Conservation (phyloP, 2,888 invertebrate species). For the Psylliodes chrysocephalus region DNA sequence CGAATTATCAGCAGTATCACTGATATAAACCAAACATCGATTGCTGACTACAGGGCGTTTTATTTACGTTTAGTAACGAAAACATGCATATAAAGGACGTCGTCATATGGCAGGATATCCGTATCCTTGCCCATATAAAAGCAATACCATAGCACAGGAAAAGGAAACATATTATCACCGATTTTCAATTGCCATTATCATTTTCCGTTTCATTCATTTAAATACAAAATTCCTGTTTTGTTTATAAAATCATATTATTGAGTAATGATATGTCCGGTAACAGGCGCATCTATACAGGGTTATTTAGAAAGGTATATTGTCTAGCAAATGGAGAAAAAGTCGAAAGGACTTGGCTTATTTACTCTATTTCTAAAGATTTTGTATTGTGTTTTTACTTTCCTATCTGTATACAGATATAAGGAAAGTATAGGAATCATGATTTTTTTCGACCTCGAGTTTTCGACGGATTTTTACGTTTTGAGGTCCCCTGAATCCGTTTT, state of each 20-base stretch:
- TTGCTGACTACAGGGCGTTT: slow-evolving; percentile 1
- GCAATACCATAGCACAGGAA: slow-evolving; percentile 57
- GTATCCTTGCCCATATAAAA: slow-evolving; percentile 62
- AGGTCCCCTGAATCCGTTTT: no score
- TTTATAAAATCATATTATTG: slow-evolving; percentile 36
- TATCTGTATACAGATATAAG: no score
- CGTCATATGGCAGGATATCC: slow-evolving; percentile 60
- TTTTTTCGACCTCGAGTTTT: no score
- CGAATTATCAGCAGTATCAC: no score
- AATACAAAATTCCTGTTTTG: slow-evolving; percentile 52
- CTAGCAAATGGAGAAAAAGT: no score
- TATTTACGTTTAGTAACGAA: slow-evolving; percentile 8
- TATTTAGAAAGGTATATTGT: no score
- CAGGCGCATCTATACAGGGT: slow-evolving; percentile 13
- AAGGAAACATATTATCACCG: slow-evolving; percentile 63
- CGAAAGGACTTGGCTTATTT: no score
- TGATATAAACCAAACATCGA: not conserved
- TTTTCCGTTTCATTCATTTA: slow-evolving; percentile 58
- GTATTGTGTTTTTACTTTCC: no score
- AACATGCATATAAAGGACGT: slow-evolving; percentile 50
- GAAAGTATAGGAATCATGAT: no score
- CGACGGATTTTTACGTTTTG: no score
- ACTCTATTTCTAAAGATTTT: no score
- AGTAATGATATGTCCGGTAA: slow-evolving; percentile 30
- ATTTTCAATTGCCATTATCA: slow-evolving; percentile 62